Evolutionary conservation across 2,113 vertebrate genomes (phyloP), one percentile per base, ranked within the genome.

Genomic region (Gasterosteus nipponicus): DNA sequence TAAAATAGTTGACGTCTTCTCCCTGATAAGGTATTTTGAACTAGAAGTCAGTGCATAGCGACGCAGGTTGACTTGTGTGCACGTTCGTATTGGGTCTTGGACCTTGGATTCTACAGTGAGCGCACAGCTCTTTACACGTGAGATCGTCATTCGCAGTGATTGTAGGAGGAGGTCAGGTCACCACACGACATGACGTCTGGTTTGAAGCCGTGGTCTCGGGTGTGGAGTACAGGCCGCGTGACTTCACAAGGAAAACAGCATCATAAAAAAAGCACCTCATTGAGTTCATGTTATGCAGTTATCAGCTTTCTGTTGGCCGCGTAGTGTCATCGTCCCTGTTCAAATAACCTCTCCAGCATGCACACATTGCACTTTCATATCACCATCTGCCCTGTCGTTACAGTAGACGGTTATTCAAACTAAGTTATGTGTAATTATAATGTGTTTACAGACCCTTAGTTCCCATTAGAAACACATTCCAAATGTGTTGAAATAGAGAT

Each of bases 171-270:
- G 38, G 46, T 62, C 9, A 3, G 29, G 9, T 47, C 1, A 26
- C 42, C 74, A 68, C 76, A 59, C 84, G 85, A 79, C 68, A 46
- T 79, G 19, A 73, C 62, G 76, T 85, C 41, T 33, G 56, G 84
- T 86, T 80, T 68, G 29, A 60, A 7, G 2, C 31, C 33, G 42
- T 42, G 56, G 67, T 68, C 60, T 77, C 56, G 71, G 38, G 3
- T 46, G 29, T 70, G 59, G 61, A 49, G 60, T 46, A 49, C 56
- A 35, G 19, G n/a, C 9, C 51, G 22, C 67, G 18, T 16, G 12
- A 42, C 29, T 15, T 14, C 35, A 38, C 58, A 10, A 59, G 58
- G 41, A 49, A 35, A 10, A 51, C 46, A 31, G 3, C 16, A 16
- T 78, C 26, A 39, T 73, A 47, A 54, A 72, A 26, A 67, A 47